Conservation (phyloP, 2,113 vertebrate genomes). For the Gymnorhina tibicen region DNA sequence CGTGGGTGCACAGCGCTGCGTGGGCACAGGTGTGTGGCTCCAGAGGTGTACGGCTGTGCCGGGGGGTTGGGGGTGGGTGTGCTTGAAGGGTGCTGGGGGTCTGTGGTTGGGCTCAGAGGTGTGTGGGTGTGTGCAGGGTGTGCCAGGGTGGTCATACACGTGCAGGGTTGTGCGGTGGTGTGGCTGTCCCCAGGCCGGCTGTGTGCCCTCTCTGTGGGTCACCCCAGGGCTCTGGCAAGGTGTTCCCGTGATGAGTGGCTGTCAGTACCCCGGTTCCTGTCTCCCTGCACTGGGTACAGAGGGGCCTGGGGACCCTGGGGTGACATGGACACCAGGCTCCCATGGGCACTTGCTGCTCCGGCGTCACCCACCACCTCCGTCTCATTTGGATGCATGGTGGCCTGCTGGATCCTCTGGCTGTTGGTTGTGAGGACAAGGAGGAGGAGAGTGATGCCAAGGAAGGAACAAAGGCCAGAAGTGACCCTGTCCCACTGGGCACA, state of each 20-base stretch:
- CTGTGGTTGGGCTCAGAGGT: neutral
- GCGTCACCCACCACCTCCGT: rapidly evolving
- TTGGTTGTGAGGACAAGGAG: neutral
- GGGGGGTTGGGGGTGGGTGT: neutral
- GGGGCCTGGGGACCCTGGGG: neutral
- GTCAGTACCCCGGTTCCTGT: rapidly evolving
- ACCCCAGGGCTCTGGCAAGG: neutral
- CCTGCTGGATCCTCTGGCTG: neutral
- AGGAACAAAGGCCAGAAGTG: neutral
- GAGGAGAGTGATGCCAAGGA: neutral
- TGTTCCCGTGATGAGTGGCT: rapidly evolving
- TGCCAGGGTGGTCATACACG: neutral
- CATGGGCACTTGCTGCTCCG: rapidly evolving
- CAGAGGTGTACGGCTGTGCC: rapidly evolving
- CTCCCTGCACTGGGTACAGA: neutral
- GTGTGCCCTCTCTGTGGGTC: neutral
- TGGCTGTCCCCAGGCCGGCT: neutral
- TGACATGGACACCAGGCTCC: neutral
- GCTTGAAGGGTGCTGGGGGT: rapidly evolving
- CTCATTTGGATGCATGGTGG: neutral
- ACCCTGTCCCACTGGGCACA: neutral
- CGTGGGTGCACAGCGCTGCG: neutral
- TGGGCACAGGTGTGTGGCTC: neutral
- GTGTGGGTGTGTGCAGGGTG: neutral
- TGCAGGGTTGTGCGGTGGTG: neutral